phyloP scores from a whole-genome alignment of 2,113 vertebrate genomes.

The Leucoraja erinaceus region DNA sequence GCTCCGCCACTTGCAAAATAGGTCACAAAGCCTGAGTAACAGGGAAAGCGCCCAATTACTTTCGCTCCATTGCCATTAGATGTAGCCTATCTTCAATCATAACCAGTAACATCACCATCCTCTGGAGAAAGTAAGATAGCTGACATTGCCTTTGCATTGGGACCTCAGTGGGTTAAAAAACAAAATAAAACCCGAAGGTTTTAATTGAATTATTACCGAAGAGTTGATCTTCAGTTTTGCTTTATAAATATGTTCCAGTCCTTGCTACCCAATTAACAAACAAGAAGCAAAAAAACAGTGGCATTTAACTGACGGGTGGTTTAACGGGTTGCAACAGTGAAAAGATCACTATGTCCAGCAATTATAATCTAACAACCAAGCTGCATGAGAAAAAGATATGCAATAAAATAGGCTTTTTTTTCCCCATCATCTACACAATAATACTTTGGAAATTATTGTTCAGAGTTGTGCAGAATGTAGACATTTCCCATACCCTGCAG shows the following conservation, averaged over 20 bases:
- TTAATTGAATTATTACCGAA: neutral
- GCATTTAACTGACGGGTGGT: neutral
- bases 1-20: too few species aligned
- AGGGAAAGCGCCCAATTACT: too few species aligned
- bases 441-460: constrained; percentile 16
- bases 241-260: neutral
- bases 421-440: neutral
- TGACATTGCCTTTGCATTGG: neutral
- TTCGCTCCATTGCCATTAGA: too few species aligned
- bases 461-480: neutral
- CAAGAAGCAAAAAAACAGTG: neutral
- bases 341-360: neutral
- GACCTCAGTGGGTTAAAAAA: neutral
- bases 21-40: too few species aligned
- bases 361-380: constrained; percentile 1
- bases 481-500: neutral
- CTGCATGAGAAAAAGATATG: neutral
- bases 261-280: neutral
- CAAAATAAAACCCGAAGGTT: too few species aligned
- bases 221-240: neutral
- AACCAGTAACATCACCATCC: neutral
- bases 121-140: neutral
- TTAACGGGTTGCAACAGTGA: neutral
- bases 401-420: constrained; percentile 6
- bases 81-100: neutral